These are phyloP conservation scores for Heliconius congener DNA, from an alignment of 1,140 invertebrate species.

Conservation along the genomic window DNA sequence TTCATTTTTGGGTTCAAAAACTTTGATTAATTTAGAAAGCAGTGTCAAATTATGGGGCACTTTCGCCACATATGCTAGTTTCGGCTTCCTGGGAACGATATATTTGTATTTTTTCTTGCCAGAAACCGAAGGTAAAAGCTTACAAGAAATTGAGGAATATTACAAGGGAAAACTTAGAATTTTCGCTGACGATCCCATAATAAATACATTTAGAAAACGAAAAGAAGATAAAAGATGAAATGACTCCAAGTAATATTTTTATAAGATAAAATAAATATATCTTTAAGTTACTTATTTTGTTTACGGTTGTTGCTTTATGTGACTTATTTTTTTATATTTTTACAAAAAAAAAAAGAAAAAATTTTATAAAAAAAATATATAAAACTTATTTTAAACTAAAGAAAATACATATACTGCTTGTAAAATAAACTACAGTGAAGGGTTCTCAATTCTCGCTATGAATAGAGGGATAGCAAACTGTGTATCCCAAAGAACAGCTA, in stretches of 20 bases:
- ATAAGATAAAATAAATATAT: background rate
- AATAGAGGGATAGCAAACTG: slow-evolving; percentile 66
- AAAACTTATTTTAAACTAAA: slow-evolving; percentile 24
- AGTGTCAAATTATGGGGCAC: slow-evolving; percentile 80
- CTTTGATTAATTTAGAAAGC: slow-evolving; percentile 81
- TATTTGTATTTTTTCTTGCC: slow-evolving; percentile 87
- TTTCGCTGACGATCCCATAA: slow-evolving; percentile 72
- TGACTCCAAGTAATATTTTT: background rate
- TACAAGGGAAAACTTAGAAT: slow-evolving; percentile 80
- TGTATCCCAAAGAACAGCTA: slow-evolving; percentile 76
- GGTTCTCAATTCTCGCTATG: slow-evolving; percentile 73
- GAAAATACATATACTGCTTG: background rate
- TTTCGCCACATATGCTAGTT: slow-evolving; percentile 84
- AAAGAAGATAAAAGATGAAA: slow-evolving; percentile 41
- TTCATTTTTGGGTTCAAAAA: slow-evolving; percentile 84
- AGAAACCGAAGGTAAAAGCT: slow-evolving; percentile 89
- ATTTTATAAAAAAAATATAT: slow-evolving; percentile 1
- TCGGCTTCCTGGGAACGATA: slow-evolving; percentile 82
- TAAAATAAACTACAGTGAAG: slow-evolving; percentile 37
- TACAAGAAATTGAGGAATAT: slow-evolving; percentile 87
- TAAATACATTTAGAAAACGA: slow-evolving; percentile 59
- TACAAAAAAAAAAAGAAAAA: background rate
- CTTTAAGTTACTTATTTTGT: background rate
- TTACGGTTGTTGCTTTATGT: background rate
- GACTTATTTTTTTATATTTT: no score